phyloP scores from a whole-genome alignment of 64 coral and sea anemone genomes.

The Dendronephthya gigantea region DNA sequence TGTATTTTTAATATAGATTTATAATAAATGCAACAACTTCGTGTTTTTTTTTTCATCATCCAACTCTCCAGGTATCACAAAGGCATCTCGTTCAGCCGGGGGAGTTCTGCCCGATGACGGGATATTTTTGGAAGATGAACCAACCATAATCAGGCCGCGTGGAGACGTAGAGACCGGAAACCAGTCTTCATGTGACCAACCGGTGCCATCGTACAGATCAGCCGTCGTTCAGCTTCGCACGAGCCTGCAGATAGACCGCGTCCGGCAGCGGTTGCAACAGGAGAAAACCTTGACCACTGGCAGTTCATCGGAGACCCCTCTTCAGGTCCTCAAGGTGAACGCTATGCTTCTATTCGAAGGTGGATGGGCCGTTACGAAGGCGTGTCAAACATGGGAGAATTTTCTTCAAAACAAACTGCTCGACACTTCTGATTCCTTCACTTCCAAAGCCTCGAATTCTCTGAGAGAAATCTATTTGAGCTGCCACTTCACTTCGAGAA shows the following conservation, averaged over 20 bases:
- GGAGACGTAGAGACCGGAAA: not conserved
- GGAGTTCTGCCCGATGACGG: not conserved
- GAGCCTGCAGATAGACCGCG: not conserved
- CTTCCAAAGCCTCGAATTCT: not conserved
- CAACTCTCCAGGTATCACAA: not conserved
- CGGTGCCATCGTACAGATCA: not conserved
- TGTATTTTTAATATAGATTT: too few species aligned
- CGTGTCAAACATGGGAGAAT: slow-evolving; percentile 2
- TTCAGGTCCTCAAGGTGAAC: not conserved
- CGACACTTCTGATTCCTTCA: not conserved
- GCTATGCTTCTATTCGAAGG: not conserved
- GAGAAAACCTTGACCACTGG: not conserved
- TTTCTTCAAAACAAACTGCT: not conserved
- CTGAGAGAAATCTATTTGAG: slow-evolving; percentile 6
- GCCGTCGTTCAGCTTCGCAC: not conserved
- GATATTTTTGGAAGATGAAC: not conserved
- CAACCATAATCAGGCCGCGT: not conserved
- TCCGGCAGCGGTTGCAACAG: slow-evolving; percentile 1
- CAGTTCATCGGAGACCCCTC: not conserved
- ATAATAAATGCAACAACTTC: too few species aligned
- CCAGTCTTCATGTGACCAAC: not conserved
- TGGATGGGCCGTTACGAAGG: not conserved
- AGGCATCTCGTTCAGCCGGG: not conserved
- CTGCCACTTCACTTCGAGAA: not conserved
- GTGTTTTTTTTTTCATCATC: not conserved